A percentile compares a stretch with the other conserved stretches of the same genome.
Evolutionary conservation across 2,888 invertebrate species (phyloP).

Genomic region (Lottia gigantea): DNA sequence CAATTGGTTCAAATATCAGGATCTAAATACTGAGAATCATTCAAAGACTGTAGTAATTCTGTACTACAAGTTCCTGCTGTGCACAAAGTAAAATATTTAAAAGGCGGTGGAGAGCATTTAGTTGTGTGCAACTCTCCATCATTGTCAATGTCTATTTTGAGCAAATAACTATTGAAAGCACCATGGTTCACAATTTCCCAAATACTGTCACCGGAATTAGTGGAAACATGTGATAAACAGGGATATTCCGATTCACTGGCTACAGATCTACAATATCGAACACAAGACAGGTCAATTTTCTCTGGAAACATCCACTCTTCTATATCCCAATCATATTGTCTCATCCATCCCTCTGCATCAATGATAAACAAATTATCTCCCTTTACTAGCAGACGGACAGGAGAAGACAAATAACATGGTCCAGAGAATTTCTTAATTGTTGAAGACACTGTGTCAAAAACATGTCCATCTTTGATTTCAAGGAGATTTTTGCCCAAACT

Average conservation of each 20-base stretch:
- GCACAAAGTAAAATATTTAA: conserved; percentile 18
- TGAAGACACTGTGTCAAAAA: conserved; percentile 16
- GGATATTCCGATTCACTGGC: conserved; percentile 22
- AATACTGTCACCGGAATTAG: conserved; percentile 14
- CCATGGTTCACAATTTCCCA: conserved; percentile 17
- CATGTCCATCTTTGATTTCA: conserved; percentile 22
- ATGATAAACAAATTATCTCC: conserved; percentile 20
- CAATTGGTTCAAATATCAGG: neutral
- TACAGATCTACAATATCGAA: conserved; percentile 24
- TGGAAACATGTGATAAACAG: conserved; percentile 19
- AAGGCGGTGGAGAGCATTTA: conserved; percentile 20
- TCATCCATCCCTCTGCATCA: conserved; percentile 23
- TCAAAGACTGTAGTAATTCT: neutral
- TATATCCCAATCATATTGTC: conserved; percentile 16
- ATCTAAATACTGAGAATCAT: neutral
- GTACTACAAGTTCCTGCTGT: conserved; percentile 14
- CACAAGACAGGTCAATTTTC: conserved; percentile 23
- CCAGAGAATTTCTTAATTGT: conserved; percentile 24
- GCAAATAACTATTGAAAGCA: neutral
- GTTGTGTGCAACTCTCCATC: conserved; percentile 12
- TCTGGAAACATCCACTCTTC: conserved; percentile 17
- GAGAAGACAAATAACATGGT: conserved; percentile 23
- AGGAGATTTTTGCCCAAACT: conserved; percentile 16
- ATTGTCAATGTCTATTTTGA: conserved; percentile 8
- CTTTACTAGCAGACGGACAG: conserved; percentile 23